Percentiles rank a stretch among this genome's conserved stretches.
These are phyloP conservation scores for Sciurus niger DNA, from an alignment of 2,113 vertebrate genomes.

Conservation along the genomic window DNA sequence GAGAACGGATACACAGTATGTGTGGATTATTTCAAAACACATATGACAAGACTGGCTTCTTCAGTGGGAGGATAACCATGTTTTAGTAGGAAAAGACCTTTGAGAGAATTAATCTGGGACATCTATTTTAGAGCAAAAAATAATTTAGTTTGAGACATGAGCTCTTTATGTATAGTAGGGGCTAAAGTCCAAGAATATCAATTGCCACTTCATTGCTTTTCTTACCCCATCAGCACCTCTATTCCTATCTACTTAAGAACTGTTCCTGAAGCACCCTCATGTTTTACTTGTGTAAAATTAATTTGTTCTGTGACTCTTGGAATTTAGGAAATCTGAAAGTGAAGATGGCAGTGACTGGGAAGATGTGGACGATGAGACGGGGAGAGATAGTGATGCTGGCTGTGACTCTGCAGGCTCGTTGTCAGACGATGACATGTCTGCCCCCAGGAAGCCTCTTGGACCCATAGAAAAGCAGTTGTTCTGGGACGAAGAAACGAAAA, in stretches of 20 bases:
- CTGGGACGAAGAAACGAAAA: constrained; percentile 96
- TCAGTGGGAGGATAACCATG: not conserved
- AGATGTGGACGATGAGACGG: constrained; percentile 89
- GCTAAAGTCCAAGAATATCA: not conserved
- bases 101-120: not conserved
- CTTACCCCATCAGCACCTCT: not conserved
- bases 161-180: not conserved
- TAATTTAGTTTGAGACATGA: not conserved
- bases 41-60: not conserved
- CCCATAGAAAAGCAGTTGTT: constrained; percentile 90
- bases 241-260: not conserved
- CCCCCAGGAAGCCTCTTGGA: not conserved
- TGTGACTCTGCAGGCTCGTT: constrained; percentile 89
- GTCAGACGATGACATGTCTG: constrained; percentile 84
- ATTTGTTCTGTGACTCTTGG: constrained; percentile 33
- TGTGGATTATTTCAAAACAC: constrained; percentile 25
- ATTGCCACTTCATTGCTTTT: not conserved
- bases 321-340: constrained; percentile 79
- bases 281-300: not conserved
- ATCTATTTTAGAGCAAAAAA: not conserved
- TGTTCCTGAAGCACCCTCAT: not conserved
- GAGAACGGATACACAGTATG: constrained; percentile 77
- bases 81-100: not conserved
- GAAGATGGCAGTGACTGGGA: constrained; percentile 92
- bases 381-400: constrained; percentile 69